Evolutionary conservation across 2,113 vertebrate genomes (phyloP), one percentile per base, ranked within the genome.

Genomic region (Corydoras sp.): DNA sequence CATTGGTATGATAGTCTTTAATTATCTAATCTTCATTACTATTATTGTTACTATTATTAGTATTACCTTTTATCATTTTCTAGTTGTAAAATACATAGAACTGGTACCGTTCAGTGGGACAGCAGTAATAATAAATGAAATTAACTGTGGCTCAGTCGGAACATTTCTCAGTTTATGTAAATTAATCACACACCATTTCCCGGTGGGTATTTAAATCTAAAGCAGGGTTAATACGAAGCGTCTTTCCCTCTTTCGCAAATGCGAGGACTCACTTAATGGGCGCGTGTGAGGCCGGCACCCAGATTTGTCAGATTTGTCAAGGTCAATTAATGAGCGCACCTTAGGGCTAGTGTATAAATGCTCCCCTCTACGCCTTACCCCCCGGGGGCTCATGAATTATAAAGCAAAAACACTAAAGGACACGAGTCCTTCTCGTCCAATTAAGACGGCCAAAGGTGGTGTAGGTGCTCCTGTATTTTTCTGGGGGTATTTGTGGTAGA

Each of bases 221-320:
- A 68, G 18, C 10, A 32, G 58, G 72, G 65, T 74, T 74, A 74
- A 74, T 68, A 55, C 48, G 58, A 15, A 68, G 51, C 72, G 65
- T 54, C 65, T 59, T 73, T 35, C n/a, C 55, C 65, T 70, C 54
- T 65, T 65, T n/a, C 51, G 61, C 50, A 70, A 65, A 64, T 15
- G 32, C 68, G 43, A 60, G 35, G 73, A 65, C 55, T 58, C 49
- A 63, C 51, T 62, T 55, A 62, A 66, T 63, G 55, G 74, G 62
- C 54, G 54, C 53, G 18, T 32, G 32, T 53, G 67, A 68, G 56
- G 81, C 80, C 68, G 72, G 81, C 79, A 82, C 86, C 84, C 83
- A 83, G 85, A 87, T 88, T 86, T 89, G 86, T 87, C 88, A 83
- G 85, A 87, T 88, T 86, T 89, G 86, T 87, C 88, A 89, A 89